phyloP scores from a whole-genome alignment of 1,140 invertebrate genomes.

The Papilio xuthus region DNA sequence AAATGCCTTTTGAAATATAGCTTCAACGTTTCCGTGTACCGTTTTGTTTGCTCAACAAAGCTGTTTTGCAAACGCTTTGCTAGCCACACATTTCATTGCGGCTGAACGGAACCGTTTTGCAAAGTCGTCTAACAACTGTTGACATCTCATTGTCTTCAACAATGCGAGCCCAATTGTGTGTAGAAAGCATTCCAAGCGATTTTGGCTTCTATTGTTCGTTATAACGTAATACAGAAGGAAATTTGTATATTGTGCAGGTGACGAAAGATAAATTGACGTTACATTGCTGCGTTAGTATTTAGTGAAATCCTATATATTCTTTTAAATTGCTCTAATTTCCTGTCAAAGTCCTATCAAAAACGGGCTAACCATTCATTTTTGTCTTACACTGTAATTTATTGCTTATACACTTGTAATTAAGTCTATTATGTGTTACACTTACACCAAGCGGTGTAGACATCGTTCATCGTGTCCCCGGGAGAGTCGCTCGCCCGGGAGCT shows the following conservation, averaged over 20 bases:
- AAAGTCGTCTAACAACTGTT: constrained; percentile 44
- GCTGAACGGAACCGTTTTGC: constrained; percentile 44
- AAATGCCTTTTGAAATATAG: neutral
- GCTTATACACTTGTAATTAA: neutral
- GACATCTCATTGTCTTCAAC: constrained; percentile 49
- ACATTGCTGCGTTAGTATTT: too few species aligned
- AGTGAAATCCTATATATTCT: too few species aligned
- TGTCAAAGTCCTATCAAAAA: too few species aligned
- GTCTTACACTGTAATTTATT: too few species aligned
- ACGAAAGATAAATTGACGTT: constrained; percentile 27
- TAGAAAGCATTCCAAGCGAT: constrained; percentile 34
- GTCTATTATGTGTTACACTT: constrained; percentile 53
- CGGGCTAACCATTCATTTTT: too few species aligned
- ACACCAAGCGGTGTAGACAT: constrained; percentile 81
- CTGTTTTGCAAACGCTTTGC: constrained; percentile 29
- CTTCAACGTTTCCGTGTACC: constrained; percentile 10
- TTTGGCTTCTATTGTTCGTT: constrained; percentile 30
- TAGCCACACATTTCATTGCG: constrained; percentile 38
- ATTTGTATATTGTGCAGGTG: neutral
- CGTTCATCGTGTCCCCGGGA: constrained; percentile 81
- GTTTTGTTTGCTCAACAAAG: constrained; percentile 2
- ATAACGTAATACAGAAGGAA: constrained; percentile 13
- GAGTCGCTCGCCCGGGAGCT: constrained; percentile 72
- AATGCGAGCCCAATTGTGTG: constrained; percentile 42
- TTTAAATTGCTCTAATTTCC: too few species aligned